phyloP scores from a whole-genome alignment of 2,888 invertebrate genomes.

The Hyalella azteca region DNA sequence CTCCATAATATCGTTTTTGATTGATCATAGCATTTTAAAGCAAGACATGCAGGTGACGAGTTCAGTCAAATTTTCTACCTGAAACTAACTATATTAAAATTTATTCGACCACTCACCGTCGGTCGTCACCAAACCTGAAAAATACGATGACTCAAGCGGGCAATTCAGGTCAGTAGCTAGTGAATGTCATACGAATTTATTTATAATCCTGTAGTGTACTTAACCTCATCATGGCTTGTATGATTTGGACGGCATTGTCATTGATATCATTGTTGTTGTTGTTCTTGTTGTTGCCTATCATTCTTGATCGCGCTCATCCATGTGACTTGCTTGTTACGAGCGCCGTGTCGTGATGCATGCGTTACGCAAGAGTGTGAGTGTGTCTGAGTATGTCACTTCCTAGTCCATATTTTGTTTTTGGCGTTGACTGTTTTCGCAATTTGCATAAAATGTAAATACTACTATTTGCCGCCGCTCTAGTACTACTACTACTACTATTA shows the following conservation, averaged over 20 bases:
- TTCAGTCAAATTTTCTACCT: too few species aligned
- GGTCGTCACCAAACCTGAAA: too few species aligned
- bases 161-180: neutral
- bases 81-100: too few species aligned
- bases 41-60: too few species aligned
- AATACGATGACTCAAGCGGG: too few species aligned
- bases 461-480: neutral
- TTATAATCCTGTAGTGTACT: neutral
- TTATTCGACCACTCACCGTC: too few species aligned
- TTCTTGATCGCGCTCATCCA: neutral
- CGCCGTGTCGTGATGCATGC: neutral
- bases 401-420: constrained; percentile 22
- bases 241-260: neutral
- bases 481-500: neutral
- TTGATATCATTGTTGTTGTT: neutral
- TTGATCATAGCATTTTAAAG: too few species aligned
- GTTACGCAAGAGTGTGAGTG: neutral
- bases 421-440: neutral
- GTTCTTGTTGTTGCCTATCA: too few species aligned
- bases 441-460: constrained; percentile 9
- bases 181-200: neutral
- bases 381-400: neutral
- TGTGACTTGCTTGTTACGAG: neutral
- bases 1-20: too few species aligned
- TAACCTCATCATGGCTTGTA: neutral